A percentile compares a stretch with the other conserved stretches of the same genome.
These are phyloP conservation scores for Scaptomyza montana DNA, from an alignment of 1,140 invertebrate species.

Conservation along the genomic window DNA sequence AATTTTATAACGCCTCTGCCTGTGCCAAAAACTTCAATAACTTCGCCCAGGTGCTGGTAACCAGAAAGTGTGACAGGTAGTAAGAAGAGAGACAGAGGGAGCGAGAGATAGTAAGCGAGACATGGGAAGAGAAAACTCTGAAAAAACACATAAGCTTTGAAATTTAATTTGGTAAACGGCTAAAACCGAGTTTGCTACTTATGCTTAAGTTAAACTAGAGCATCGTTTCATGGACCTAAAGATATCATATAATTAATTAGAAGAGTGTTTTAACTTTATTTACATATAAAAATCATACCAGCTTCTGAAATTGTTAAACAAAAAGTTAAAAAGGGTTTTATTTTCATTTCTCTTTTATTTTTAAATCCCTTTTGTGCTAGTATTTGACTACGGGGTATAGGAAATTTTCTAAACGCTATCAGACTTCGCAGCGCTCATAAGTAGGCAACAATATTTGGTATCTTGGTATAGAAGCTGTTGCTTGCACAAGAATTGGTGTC, in stretches of 20 bases:
- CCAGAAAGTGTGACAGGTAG: neutral
- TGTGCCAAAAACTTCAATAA: neutral
- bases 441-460: conserved; percentile 23
- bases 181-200: neutral
- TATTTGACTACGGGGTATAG: too few species aligned
- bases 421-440: conserved; percentile 1
- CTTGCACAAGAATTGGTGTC: neutral
- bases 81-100: neutral
- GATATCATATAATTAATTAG: neutral
- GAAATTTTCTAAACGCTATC: neutral
- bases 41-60: conserved; percentile 4
- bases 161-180: conserved; percentile 25
- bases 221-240: neutral
- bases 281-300: neutral
- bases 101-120: neutral
- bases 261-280: neutral
- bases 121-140: conserved; percentile 9
- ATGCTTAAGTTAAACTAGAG: neutral
- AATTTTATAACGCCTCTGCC: conserved; percentile 20
- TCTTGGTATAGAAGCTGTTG: neutral
- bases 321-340: too few species aligned
- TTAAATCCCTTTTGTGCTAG: too few species aligned
- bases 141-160: conserved; percentile 19
- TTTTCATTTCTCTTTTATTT: too few species aligned
- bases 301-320: too few species aligned